These are phyloP conservation scores for Hyles euphorbiae DNA, from an alignment of 1,140 invertebrate species.

Conservation along the genomic window DNA sequence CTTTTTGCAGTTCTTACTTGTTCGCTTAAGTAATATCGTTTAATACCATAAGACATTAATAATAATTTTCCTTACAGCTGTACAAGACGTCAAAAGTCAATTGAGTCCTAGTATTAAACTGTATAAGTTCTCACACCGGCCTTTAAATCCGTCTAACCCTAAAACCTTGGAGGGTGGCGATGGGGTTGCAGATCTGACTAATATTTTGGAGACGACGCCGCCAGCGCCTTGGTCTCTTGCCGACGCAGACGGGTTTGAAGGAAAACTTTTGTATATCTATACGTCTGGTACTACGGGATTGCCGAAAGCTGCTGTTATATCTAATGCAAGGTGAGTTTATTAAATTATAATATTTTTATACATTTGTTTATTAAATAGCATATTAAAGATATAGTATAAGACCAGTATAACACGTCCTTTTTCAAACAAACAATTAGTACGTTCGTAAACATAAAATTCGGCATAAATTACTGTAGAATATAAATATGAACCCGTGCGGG, in stretches of 20 bases:
- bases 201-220: slow-evolving; percentile 46
- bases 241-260: slow-evolving; percentile 58
- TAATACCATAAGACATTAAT: neutral
- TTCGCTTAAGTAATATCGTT: no score
- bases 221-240: slow-evolving; percentile 59
- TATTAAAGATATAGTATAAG: no score
- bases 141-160: slow-evolving; percentile 26
- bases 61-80: slow-evolving; percentile 41
- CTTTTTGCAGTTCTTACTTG: no score
- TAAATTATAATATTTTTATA: no score
- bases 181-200: slow-evolving; percentile 44
- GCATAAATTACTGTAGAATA: no score
- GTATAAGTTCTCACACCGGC: slow-evolving; percentile 55
- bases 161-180: slow-evolving; percentile 34
- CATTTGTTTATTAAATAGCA: no score
- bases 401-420: no score
- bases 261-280: slow-evolving; percentile 87
- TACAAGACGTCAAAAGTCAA: slow-evolving; percentile 59
- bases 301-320: slow-evolving; percentile 92
- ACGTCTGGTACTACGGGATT: slow-evolving; percentile 93
- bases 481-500: no score
- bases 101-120: slow-evolving; percentile 57
- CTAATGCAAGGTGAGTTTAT: slow-evolving; percentile 78
- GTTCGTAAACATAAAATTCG: no score
- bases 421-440: no score